These are phyloP conservation scores for Synchiropus splendidus DNA, from an alignment of 2,113 vertebrate genomes.

Conservation along the genomic window DNA sequence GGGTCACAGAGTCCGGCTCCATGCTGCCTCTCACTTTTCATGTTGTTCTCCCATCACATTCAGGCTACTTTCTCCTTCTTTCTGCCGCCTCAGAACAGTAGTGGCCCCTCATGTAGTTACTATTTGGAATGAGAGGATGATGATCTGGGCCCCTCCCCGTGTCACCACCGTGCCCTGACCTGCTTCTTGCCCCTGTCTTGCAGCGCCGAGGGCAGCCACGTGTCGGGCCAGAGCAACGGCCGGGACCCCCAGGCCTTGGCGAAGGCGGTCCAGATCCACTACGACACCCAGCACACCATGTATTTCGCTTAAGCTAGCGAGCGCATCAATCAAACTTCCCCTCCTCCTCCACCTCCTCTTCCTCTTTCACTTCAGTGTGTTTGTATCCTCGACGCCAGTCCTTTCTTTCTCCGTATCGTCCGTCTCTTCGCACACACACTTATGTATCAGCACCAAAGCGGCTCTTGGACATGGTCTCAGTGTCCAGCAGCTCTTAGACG, in stretches of 20 bases:
- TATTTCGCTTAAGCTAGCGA: slow-evolving; percentile 85
- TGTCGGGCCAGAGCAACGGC: slow-evolving; percentile 96
- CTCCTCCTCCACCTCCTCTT: slow-evolving; percentile 22
- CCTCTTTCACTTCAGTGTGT: slow-evolving; percentile 14
- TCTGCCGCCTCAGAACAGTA: too few relatives aligned
- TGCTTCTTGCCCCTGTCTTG: slow-evolving; percentile 14
- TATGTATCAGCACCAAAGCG: slow-evolving; percentile 58
- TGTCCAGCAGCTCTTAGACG: slow-evolving; percentile 44
- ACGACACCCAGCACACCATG: slow-evolving; percentile 98
- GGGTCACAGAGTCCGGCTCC: too few relatives aligned
- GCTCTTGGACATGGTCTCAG: slow-evolving; percentile 43
- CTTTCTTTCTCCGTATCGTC: too few relatives aligned
- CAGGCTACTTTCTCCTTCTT: too few relatives aligned
- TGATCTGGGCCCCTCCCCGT: too few relatives aligned
- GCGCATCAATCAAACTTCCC: slow-evolving; percentile 34
- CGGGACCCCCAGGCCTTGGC: slow-evolving; percentile 93
- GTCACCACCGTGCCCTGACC: too few relatives aligned
- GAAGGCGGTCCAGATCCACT: slow-evolving; percentile 98
- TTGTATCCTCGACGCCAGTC: too few relatives aligned
- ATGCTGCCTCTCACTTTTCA: too few relatives aligned
- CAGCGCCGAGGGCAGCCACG: slow-evolving; percentile 96
- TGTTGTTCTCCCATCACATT: too few relatives aligned
- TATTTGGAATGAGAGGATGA: too few relatives aligned
- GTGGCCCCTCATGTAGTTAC: too few relatives aligned
- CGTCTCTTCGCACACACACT: slow-evolving; percentile 24